Conservation (phyloP, 2,888 invertebrate species). For the Sphaerophoria rueppellii region DNA sequence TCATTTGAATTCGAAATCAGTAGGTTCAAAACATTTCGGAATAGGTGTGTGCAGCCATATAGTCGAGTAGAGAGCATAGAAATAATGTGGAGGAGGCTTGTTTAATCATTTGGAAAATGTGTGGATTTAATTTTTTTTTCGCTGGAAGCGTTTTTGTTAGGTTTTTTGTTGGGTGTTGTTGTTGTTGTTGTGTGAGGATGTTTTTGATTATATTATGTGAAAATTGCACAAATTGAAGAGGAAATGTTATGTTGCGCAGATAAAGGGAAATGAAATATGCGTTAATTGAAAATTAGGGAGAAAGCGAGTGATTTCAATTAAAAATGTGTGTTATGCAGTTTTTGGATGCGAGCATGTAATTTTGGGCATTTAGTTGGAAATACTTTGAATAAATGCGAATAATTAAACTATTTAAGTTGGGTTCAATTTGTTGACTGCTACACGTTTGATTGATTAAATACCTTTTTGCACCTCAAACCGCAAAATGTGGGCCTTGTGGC, state of each 20-base stretch:
- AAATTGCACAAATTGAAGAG: constrained; percentile 8
- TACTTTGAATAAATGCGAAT: too few species aligned
- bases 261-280: constrained; percentile 14
- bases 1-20: constrained; percentile 28
- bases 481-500: too few species aligned
- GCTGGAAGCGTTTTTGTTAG: neutral
- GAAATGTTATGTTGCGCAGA: constrained; percentile 1
- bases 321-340: neutral
- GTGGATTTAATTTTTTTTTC: neutral
- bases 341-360: neutral
- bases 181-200: neutral
- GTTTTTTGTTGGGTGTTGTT: neutral
- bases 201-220: neutral
- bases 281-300: constrained; percentile 14
- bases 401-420: too few species aligned
- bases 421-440: too few species aligned
- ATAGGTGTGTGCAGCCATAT: neutral
- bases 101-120: constrained; percentile 40
- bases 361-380: neutral
- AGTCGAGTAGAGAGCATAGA: neutral
- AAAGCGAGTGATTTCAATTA: constrained; percentile 5
- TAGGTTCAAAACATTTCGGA: neutral
- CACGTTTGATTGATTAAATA: too few species aligned
- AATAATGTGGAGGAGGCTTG: neutral
- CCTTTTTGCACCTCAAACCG: too few species aligned